Evolutionary conservation across 2,797 vertebrate species (phyloP).

Genomic region (Galagoides demidoff): DNA sequence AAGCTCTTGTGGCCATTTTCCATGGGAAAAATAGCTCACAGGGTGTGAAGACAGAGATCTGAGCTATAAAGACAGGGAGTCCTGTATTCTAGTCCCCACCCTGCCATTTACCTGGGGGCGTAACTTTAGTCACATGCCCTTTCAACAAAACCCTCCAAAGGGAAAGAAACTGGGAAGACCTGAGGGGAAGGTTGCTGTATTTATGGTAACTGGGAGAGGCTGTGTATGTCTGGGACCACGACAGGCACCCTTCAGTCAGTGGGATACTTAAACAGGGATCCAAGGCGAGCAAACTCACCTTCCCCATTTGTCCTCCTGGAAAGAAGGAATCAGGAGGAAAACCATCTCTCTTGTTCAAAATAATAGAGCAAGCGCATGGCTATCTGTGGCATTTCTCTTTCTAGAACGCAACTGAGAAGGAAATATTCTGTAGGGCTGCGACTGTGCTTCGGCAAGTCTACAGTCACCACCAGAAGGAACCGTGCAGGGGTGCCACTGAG

Average conservation of each 20-base stretch:
- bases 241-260: rapidly evolving
- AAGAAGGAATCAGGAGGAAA: neutral
- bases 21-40: neutral
- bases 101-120: neutral
- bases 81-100: neutral
- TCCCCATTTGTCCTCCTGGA: neutral
- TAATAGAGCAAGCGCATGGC: neutral
- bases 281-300: neutral
- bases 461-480: rapidly evolving
- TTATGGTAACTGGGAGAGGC: neutral
- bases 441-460: rapidly evolving
- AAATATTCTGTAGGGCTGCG: constrained; percentile 78
- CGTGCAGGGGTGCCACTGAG: neutral
- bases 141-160: neutral
- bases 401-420: neutral
- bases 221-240: too few relatives aligned
- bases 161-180: neutral
- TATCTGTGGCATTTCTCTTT: neutral
- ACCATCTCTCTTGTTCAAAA: neutral
- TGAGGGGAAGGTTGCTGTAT: neutral
- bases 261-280: neutral
- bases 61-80: neutral
- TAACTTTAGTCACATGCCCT: neutral
- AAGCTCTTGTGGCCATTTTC: neutral
- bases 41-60: rapidly evolving